A percentile compares a stretch with the other conserved stretches of the same genome.
phyloP scores from a whole-genome alignment of 2,888 invertebrate genomes.

The Formica aserva region DNA sequence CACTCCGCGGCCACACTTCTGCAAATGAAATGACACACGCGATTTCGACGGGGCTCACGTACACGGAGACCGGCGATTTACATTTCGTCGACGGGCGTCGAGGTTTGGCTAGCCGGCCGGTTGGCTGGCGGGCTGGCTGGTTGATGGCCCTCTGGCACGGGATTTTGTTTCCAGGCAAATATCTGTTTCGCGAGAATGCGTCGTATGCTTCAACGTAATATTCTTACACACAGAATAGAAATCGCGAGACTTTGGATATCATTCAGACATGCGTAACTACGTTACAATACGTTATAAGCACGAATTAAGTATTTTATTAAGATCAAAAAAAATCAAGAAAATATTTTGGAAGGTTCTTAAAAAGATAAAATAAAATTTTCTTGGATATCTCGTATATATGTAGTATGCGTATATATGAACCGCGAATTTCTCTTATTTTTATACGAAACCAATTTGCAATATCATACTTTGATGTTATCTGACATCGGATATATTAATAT shows the following conservation, averaged over 20 bases:
- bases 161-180: constrained; percentile 81
- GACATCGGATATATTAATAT: not conserved
- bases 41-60: constrained; percentile 64
- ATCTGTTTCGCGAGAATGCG: constrained; percentile 45
- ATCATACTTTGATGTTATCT: not conserved
- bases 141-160: constrained; percentile 84
- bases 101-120: constrained; percentile 58
- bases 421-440: not conserved
- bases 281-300: not conserved
- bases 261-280: not conserved
- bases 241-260: constrained; percentile 25
- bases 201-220: constrained; percentile 30
- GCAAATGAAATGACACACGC: constrained; percentile 83
- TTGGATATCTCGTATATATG: not conserved
- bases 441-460: not conserved
- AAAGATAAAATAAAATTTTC: not conserved
- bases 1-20: constrained; percentile 73
- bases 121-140: constrained; percentile 39
- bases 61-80: constrained; percentile 64
- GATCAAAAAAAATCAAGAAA: not conserved
- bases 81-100: constrained; percentile 69
- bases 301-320: not conserved
- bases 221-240: constrained; percentile 12
- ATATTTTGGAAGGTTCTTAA: not conserved
- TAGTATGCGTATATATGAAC: not conserved